Percentiles rank a stretch among this genome's conserved stretches.
Evolutionary conservation across 2,797 vertebrate species (phyloP).

Genomic region (Botia kubotai): DNA sequence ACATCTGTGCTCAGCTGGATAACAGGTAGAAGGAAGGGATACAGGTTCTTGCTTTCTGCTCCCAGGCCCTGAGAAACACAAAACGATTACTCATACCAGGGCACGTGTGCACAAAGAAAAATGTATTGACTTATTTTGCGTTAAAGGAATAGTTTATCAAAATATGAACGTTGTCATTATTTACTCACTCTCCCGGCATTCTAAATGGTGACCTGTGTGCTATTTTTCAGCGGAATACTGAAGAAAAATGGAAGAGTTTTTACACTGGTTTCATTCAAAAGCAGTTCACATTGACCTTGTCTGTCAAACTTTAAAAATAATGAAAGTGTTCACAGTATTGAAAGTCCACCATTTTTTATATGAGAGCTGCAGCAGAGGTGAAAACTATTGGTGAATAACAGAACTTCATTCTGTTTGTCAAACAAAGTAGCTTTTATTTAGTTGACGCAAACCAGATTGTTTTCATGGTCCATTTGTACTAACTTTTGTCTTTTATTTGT

Average conservation of each 20-base stretch:
- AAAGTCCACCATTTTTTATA: not conserved
- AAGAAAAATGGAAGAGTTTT: not conserved
- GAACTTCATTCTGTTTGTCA: too few species aligned
- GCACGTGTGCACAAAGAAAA: not conserved
- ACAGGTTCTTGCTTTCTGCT: conserved; percentile 94
- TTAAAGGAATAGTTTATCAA: too few species aligned
- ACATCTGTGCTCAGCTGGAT: conserved; percentile 98
- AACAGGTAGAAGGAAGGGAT: conserved; percentile 95
- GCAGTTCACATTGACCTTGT: not conserved
- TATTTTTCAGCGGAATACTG: not conserved
- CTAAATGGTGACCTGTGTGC: not conserved
- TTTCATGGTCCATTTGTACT: too few species aligned
- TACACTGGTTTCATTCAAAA: not conserved
- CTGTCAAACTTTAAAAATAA: not conserved
- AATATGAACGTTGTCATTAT: too few species aligned
- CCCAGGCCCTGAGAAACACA: conserved; percentile 87
- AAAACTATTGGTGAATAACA: too few species aligned
- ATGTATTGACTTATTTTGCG: not conserved
- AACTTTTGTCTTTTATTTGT: not conserved
- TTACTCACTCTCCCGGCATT: not conserved
- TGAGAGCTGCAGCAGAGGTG: too few species aligned
- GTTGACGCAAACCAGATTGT: too few species aligned
- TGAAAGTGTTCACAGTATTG: too few species aligned
- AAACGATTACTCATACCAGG: not conserved
- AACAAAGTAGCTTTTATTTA: too few species aligned